Conservation (phyloP, 2,113 vertebrate genomes). For the Oryzias javanicus region DNA sequence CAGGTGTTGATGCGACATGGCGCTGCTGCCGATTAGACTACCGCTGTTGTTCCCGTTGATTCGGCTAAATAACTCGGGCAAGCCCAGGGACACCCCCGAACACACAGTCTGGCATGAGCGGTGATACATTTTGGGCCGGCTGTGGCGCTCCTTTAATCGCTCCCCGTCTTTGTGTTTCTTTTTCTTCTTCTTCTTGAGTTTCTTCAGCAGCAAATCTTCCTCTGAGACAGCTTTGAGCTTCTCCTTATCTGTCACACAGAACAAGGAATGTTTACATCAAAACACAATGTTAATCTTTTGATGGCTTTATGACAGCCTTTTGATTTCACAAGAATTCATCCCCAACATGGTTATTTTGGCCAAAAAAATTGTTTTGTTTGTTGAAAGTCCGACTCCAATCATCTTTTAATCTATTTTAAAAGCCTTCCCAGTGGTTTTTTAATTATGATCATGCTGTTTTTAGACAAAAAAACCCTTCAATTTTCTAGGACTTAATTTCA, state of each 20-base stretch:
- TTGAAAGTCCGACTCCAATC: no score
- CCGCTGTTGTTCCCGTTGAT: constrained; percentile 64
- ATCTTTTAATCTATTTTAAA: no score
- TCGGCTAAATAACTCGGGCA: constrained; percentile 58
- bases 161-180: constrained; percentile 76
- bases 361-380: background rate
- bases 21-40: constrained; percentile 23
- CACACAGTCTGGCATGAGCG: constrained; percentile 69
- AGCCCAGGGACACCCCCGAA: constrained; percentile 57
- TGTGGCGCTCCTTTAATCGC: constrained; percentile 60
- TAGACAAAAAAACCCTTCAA: no score
- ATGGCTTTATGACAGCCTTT: background rate
- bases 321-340: background rate
- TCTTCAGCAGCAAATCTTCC: constrained; percentile 69
- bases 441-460: no score
- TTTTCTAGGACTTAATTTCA: no score
- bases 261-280: background rate
- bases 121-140: constrained; percentile 69
- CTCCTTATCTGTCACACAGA: constrained; percentile 50
- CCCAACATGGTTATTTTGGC: background rate
- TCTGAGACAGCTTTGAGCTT: constrained; percentile 54
- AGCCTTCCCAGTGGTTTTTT: no score
- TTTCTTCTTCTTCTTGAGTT: constrained; percentile 76
- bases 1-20: constrained; percentile 29
- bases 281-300: background rate